phyloP scores from a whole-genome alignment of 2,888 invertebrate genomes.

The Rhogogaster chlorosoma region DNA sequence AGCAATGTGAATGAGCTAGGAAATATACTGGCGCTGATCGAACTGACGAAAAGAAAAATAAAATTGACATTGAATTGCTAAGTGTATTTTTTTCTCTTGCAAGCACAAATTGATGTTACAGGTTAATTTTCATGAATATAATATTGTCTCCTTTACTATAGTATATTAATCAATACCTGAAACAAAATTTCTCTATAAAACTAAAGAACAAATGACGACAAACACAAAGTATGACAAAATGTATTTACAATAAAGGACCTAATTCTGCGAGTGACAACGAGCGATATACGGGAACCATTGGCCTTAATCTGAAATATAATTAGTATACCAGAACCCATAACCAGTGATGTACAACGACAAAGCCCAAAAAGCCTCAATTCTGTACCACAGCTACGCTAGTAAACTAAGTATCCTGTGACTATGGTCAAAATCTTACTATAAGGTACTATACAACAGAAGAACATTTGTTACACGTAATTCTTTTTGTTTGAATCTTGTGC shows the following conservation, averaged over 20 bases:
- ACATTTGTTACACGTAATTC: conserved; percentile 3
- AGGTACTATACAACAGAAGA: conserved; percentile 19
- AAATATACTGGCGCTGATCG: not conserved
- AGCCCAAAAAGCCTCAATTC: conserved; percentile 71
- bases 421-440: conserved; percentile 44
- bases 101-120: not conserved
- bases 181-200: conserved; percentile 43
- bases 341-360: conserved; percentile 70
- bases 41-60: too few relatives aligned
- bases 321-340: conserved; percentile 69
- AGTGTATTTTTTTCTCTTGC: not conserved
- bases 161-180: conserved; percentile 30
- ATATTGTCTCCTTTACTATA: not conserved
- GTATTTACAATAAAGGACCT: conserved; percentile 59
- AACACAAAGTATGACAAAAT: conserved; percentile 57
- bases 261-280: conserved; percentile 60
- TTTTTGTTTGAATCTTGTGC: not conserved
- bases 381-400: conserved; percentile 23
- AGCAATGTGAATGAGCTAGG: not conserved
- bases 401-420: not conserved
- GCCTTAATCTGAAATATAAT: conserved; percentile 73
- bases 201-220: conserved; percentile 55
- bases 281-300: conserved; percentile 68
- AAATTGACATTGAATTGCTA: not conserved
- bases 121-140: conserved; percentile 1